Percentiles rank a stretch among this genome's conserved stretches.
phyloP scores from a whole-genome alignment of 2,113 vertebrate species.

The Ploceus nigricollis region DNA sequence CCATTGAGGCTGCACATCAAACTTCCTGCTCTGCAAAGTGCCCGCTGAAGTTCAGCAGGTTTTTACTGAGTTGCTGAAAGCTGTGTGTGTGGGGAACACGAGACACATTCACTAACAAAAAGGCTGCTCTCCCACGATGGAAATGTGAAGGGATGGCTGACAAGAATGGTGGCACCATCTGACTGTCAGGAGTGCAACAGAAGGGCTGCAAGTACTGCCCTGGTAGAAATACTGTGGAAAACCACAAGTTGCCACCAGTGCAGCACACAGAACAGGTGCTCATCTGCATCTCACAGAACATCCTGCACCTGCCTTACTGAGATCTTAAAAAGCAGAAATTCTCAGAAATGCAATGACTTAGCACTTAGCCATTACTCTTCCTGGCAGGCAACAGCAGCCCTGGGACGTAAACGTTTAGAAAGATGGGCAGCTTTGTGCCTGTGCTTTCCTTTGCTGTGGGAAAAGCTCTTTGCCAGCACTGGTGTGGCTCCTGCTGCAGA shows the following conservation, averaged over 20 bases:
- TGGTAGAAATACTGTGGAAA: not conserved
- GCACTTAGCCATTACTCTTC: not conserved
- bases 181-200: not conserved
- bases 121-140: rapidly evolving
- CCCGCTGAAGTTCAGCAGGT: not conserved
- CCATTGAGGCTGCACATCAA: not conserved
- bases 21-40: not conserved
- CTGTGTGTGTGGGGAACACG: rapidly evolving
- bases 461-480: not conserved
- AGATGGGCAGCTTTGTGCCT: not conserved
- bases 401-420: not conserved
- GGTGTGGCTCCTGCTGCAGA: rapidly evolving
- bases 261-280: not conserved
- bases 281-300: not conserved
- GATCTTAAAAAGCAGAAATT: not conserved
- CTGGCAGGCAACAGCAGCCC: not conserved
- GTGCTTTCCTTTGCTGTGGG: not conserved
- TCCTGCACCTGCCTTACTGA: not conserved
- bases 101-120: not conserved
- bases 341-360: not conserved
- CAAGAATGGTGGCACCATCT: not conserved
- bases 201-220: not conserved
- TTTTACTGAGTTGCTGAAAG: not conserved
- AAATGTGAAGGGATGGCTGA: not conserved
- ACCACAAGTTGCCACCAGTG: not conserved